Base-by-base conservation (phyloP, 2,888 invertebrate genomes). In the Microchrysa polita region DNA sequence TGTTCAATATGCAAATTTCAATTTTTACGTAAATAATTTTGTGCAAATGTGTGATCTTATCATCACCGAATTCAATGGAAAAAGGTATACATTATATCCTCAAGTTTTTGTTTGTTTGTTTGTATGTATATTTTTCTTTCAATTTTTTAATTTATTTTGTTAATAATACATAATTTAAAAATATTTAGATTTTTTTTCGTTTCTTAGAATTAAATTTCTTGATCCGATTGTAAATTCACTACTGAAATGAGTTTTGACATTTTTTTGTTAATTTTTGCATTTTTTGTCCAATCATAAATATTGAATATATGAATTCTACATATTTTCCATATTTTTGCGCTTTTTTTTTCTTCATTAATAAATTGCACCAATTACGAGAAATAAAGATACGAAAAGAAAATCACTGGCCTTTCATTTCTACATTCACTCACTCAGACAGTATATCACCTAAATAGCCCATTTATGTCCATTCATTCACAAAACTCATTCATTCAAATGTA, bases 321-420 rank as follows among this genome's bases (percentile, higher is more conserved):
- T 34, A 5, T 34, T 34, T 34, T 34, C 7, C 27, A 34, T 44
- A 40, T 72, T 73, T 55, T 59, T 42, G 7, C 61, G 63, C 67
- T 22, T 20, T 73, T 22, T 60, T 73, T 63, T 72, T 40, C 74
- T 76, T 77, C 73, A 76, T 77, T 77, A 77, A 77, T 77, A 78
- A 77, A 77, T 78, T 78, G 78, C 78, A 79, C 78, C 77, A 78
- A 77, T 77, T 77, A 76, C 73, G 73, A 69, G 75, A 76, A 77
- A 55, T 72, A 73, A 57, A 23, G 27, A 34, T 34, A 34, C 27
- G 61, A 72, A 72, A 10, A 18, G 61, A 61, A 77, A 76, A 77
- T 78, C 78, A 78, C 78, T 78, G 78, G 78, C 78, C 77, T 77
- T 74, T 74, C 75, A 71, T 71, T 55, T 55, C 65, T 22, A 1